Conservation (phyloP, 2,888 invertebrate genomes). For the Dasypolia templi region DNA sequence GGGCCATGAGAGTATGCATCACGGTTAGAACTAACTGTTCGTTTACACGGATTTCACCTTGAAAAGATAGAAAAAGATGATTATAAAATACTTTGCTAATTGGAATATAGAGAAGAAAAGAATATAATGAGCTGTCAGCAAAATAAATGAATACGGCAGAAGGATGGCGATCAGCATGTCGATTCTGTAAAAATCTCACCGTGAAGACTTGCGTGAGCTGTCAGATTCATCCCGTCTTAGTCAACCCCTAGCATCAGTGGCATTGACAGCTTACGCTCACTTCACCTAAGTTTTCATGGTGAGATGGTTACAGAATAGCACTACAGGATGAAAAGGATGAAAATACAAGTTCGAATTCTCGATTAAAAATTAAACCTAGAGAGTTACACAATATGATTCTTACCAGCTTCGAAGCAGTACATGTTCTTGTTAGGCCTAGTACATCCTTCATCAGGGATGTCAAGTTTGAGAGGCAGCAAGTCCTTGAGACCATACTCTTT, state of each 20-base stretch:
- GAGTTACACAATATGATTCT: constrained; percentile 62
- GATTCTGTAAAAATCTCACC: too few relatives aligned
- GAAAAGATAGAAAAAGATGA: constrained; percentile 50
- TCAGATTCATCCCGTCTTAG: too few relatives aligned
- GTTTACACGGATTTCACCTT: constrained; percentile 97
- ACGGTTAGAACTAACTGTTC: constrained; percentile 97
- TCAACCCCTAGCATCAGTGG: too few relatives aligned
- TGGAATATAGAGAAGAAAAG: too few relatives aligned
- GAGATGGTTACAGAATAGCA: too few relatives aligned
- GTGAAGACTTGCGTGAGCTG: too few relatives aligned
- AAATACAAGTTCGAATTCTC: neutral
- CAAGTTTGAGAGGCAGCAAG: constrained; percentile 95
- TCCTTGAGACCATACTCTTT: constrained; percentile 96
- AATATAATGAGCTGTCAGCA: neutral
- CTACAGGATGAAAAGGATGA: too few relatives aligned
- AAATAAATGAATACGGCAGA: neutral
- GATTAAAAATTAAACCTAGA: neutral
- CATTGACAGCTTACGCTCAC: too few relatives aligned
- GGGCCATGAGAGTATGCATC: constrained; percentile 97
- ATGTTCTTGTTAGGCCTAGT: constrained; percentile 96
- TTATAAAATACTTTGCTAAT: neutral
- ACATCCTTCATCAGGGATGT: constrained; percentile 98
- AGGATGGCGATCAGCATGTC: neutral
- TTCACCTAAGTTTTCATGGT: too few relatives aligned
- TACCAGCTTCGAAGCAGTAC: constrained; percentile 98